A percentile compares a stretch with the other conserved stretches of the same genome.
These are phyloP conservation scores for Toxonevra muliebris DNA, from an alignment of 2,888 invertebrate species.

Conservation along the genomic window DNA sequence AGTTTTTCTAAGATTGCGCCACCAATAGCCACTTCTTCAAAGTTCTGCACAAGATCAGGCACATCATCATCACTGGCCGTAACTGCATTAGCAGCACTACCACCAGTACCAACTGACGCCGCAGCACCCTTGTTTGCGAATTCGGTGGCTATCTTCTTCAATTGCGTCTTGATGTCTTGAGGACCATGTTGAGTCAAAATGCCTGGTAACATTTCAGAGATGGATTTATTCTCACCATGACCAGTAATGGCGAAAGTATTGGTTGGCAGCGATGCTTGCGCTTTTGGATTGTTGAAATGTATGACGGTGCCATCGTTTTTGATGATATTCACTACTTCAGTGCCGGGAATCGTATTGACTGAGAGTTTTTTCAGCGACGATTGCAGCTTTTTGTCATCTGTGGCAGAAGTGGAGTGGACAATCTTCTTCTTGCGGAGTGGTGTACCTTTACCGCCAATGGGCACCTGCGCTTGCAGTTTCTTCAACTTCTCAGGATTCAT, in stretches of 20 bases:
- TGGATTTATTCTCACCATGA: constrained; percentile 95
- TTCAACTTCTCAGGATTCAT: constrained; percentile 98
- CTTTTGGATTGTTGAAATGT: constrained; percentile 99
- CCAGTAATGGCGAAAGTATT: constrained; percentile 99
- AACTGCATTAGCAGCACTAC: constrained; percentile 67
- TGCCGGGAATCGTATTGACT: constrained; percentile 98
- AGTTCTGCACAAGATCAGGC: constrained; percentile 97
- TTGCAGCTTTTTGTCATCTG: constrained; percentile 99
- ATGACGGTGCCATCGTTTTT: constrained; percentile 99
- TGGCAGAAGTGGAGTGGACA: constrained; percentile 83
- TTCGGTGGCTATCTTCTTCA: constrained; percentile 72
- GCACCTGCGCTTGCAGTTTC: constrained; percentile 91
- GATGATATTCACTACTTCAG: constrained; percentile 99
- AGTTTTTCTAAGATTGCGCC: too few species aligned
- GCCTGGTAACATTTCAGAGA: constrained; percentile 98
- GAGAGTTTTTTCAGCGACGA: constrained; percentile 97
- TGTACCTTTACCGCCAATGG: constrained; percentile 99
- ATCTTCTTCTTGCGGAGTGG: constrained; percentile 99
- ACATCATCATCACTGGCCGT: constrained; percentile 92
- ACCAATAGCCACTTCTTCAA: constrained; percentile 83
- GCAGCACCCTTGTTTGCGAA: constrained; percentile 72
- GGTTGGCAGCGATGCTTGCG: constrained; percentile 97
- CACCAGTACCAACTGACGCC: constrained; percentile 68
- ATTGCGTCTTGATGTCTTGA: constrained; percentile 94
- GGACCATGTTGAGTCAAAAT: constrained; percentile 97